Base-by-base conservation (phyloP, 2,888 invertebrate species). In the Agonum fuliginosum region DNA sequence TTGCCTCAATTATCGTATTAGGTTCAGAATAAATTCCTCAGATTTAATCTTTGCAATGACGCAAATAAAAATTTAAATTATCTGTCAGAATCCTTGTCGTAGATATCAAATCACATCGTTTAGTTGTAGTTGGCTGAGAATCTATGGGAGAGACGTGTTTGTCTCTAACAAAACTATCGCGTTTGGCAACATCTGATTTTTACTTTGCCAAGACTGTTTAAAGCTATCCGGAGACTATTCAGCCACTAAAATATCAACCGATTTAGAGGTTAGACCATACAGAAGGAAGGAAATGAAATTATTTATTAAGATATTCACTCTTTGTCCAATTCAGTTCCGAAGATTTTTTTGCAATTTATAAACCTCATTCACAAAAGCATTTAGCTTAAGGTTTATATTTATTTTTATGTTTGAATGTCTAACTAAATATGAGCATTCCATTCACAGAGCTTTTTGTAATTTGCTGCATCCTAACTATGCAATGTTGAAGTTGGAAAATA, bases 161-260 rank as follows among this genome's bases (percentile, higher is more conserved):
- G 67, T 67, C 37, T 67, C 37, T 20, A 22, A 22, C 65, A 67
- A 76, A 62, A 70, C 43, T 34, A 78, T 75, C 71, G 70, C 43
- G 43, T 34, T 71, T 69, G 65, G 73, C 70, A 78, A 71, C 62
- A 34, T 71, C 24, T 43, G 51, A 24, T 51, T 48, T 37, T 34
- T 27, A 62, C 58, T 62, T 27, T 78, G 78, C 78, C 78, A 78
- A 79, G 43, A 75, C 78, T 70, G 75, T 62, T n/a, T 62, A 54
- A 69, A 70, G 62, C 43, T 73, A 70, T 75, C 78, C 71, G 30
- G 51, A 43, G 27, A 58, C 67, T 17, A 62, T 69, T 43, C 67
- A 46, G 41, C 34, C 30, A 46, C 62, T 74, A 71, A 78, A 77
- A 73, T 74, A 79, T 78, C 73, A 69, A 43, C 17, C 20, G 46